Evolutionary conservation across 2,113 vertebrate species (phyloP).

Genomic region (Megaceryle maxima): DNA sequence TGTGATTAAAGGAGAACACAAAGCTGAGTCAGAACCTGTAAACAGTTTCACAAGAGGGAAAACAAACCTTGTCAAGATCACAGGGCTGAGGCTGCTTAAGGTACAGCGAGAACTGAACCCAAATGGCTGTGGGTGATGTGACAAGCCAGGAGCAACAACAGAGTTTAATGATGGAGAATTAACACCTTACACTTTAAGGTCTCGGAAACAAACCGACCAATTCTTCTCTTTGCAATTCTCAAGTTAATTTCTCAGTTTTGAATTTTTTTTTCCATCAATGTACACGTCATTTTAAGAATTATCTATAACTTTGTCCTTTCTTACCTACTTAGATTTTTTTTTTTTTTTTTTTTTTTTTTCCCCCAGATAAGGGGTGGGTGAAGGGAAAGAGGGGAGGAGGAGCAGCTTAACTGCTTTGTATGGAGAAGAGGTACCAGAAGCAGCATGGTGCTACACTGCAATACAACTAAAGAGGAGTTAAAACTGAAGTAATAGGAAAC

Average conservation of each 20-base stretch:
- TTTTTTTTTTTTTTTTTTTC: background rate
- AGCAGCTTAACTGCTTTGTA: background rate
- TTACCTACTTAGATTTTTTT: background rate
- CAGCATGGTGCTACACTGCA: background rate
- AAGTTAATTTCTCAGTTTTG: background rate
- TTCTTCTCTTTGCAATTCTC: background rate
- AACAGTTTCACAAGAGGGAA: background rate
- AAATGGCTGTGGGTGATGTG: background rate
- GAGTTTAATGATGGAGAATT: background rate
- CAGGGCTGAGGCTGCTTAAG: background rate
- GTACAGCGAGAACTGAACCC: background rate
- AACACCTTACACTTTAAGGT: background rate
- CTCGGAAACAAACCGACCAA: background rate
- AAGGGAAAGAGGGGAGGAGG: background rate
- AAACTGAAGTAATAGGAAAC: background rate
- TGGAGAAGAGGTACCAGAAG: background rate
- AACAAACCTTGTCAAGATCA: background rate
- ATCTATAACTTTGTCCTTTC: background rate
- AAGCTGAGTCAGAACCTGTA: background rate
- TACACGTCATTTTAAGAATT: background rate
- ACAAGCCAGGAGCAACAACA: background rate
- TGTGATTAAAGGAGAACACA: background rate
- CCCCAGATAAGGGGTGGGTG: background rate
- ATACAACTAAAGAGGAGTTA: background rate
- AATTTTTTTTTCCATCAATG: accelerated